Conservation (phyloP, 2,113 vertebrate species). For the Hiodon tergisus region DNA sequence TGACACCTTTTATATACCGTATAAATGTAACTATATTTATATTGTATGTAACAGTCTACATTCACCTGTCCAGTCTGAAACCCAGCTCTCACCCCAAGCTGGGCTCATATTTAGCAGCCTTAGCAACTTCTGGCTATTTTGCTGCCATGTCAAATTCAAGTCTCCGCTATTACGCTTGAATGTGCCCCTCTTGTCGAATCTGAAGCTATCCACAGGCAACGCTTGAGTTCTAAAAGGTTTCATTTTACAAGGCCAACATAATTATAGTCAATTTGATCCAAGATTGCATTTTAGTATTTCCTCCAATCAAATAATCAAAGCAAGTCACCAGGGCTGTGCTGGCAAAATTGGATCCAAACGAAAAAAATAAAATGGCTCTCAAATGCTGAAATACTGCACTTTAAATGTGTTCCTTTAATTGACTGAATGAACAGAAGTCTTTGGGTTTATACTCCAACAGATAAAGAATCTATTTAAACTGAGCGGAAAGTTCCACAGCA, state of each 20-base stretch:
- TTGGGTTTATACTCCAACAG: background rate
- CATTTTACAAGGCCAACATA: background rate
- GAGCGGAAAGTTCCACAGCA: conserved; percentile 6
- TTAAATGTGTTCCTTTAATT: background rate
- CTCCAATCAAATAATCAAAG: background rate
- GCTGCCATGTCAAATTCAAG: background rate
- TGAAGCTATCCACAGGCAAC: background rate
- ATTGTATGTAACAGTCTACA: too few species aligned
- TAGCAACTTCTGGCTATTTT: background rate
- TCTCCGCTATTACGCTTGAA: background rate
- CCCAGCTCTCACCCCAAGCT: background rate
- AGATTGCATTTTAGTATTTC: background rate
- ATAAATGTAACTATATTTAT: too few species aligned
- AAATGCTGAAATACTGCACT: background rate
- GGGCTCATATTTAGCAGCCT: background rate
- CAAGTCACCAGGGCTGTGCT: background rate
- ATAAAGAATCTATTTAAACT: conserved; percentile 17
- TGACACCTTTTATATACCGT: too few species aligned
- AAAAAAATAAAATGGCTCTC: background rate
- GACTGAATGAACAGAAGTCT: conserved; percentile 7
- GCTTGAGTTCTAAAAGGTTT: background rate
- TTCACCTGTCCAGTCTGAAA: background rate
- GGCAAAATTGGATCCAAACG: conserved; percentile 1
- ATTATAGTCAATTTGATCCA: background rate
- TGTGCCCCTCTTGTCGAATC: background rate